Conservation (phyloP, 2,797 vertebrate genomes). For the Manis pentadactyla region DNA sequence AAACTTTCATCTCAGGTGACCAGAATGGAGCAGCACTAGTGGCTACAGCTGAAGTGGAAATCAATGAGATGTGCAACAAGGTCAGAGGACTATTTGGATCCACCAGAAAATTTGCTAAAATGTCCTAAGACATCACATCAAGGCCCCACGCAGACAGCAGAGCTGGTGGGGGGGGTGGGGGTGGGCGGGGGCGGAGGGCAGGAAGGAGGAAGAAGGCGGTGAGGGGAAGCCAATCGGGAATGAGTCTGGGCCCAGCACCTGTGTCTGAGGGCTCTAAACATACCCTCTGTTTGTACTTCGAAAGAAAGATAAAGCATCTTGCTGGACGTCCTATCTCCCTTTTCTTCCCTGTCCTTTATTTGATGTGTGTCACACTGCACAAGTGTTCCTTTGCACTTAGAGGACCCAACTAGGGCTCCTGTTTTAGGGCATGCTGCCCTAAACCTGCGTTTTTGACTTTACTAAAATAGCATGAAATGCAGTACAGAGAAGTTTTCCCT, state of each 20-base stretch:
- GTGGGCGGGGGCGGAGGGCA: too few relatives aligned
- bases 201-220: too few relatives aligned
- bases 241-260: neutral
- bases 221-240: neutral
- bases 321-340: neutral
- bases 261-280: neutral
- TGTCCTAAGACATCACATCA: neutral
- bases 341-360: neutral
- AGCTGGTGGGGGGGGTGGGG: too few relatives aligned
- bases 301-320: neutral
- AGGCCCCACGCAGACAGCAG: neutral
- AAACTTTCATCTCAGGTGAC: constrained; percentile 35
- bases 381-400: neutral
- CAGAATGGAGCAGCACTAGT: neutral
- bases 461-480: constrained; percentile 24
- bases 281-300: neutral
- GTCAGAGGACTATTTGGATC: constrained; percentile 17
- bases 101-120: constrained; percentile 17
- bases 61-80: neutral
- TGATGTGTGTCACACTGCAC: neutral
- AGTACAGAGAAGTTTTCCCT: neutral
- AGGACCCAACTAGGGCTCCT: neutral
- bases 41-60: constrained; percentile 11
- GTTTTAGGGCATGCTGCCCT: neutral
- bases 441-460: neutral